Percentiles rank a stretch among this genome's conserved stretches.
These are phyloP conservation scores for Euphysa ruthae DNA, from an alignment of 30 jellyfish, hydroid and myxozoan species.

Conservation along the genomic window DNA sequence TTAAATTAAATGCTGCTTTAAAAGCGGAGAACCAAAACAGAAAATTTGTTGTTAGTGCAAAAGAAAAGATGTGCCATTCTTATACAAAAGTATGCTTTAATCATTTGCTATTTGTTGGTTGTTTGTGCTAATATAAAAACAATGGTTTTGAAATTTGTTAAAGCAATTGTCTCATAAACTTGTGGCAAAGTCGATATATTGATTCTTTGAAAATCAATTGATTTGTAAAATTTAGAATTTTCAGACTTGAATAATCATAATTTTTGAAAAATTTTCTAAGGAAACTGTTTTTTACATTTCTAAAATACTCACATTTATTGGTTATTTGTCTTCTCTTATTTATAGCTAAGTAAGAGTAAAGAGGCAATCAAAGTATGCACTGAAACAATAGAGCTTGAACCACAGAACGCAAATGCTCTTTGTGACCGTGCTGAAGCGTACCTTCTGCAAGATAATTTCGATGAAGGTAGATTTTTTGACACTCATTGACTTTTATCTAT, in stretches of 20 bases:
- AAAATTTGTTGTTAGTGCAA: conserved; percentile 37
- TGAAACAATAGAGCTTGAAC: conserved; percentile 61
- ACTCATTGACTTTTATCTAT: not conserved
- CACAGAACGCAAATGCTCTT: conserved; percentile 65
- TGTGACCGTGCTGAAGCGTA: conserved; percentile 97
- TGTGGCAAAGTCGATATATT: too few relatives aligned
- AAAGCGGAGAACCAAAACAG: conserved; percentile 55
- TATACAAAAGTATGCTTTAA: conserved; percentile 75
- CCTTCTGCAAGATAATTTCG: conserved; percentile 64
- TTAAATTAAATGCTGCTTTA: conserved; percentile 76
- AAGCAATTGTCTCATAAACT: too few relatives aligned
- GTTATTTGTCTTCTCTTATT: too few relatives aligned
- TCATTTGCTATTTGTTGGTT: too few relatives aligned
- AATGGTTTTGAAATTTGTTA: too few relatives aligned
- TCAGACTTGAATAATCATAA: too few relatives aligned
- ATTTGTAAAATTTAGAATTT: too few relatives aligned
- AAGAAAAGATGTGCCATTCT: conserved; percentile 76
- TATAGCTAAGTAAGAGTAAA: too few relatives aligned
- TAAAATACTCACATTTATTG: too few relatives aligned
- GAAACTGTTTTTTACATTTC: too few relatives aligned
- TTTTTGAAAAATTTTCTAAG: too few relatives aligned
- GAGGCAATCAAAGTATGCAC: conserved; percentile 77
- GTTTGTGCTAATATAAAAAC: not conserved
- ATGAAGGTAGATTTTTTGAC: conserved; percentile 14
- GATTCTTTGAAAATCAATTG: too few relatives aligned